Evolutionary conservation across 2,113 vertebrate species (phyloP).

Genomic region (Elaphurus davidianus): DNA sequence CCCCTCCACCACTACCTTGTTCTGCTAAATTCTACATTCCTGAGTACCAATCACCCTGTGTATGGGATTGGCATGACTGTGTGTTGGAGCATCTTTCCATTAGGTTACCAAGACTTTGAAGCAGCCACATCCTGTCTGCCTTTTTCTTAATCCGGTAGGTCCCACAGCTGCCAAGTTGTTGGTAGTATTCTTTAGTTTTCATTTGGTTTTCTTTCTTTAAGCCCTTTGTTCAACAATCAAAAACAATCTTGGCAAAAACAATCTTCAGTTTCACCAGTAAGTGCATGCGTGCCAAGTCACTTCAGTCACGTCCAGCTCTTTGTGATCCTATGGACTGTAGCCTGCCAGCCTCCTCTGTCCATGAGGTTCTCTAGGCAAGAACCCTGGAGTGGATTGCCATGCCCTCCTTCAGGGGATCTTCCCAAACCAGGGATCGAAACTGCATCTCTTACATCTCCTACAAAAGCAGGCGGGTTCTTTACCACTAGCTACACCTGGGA

Average conservation of each 20-base stretch:
- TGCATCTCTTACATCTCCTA: neutral
- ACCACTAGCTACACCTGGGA: neutral
- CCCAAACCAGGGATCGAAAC: neutral
- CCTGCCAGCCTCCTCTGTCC: neutral
- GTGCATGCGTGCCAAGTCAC: neutral
- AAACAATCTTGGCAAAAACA: neutral
- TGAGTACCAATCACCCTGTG: no score
- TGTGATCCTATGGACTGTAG: neutral
- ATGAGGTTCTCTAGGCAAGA: neutral
- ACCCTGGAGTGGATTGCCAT: neutral
- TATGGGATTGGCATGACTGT: neutral
- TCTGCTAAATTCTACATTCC: neutral
- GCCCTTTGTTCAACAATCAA: neutral
- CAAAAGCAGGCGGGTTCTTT: neutral
- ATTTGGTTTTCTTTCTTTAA: conserved; percentile 4
- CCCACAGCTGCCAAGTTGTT: neutral
- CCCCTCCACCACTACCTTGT: accelerated
- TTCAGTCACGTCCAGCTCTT: neutral
- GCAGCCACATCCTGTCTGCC: neutral
- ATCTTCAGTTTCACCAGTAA: conserved; percentile 37
- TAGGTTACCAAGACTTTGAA: neutral
- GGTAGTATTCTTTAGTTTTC: neutral
- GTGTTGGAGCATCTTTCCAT: neutral
- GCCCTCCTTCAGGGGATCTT: neutral
- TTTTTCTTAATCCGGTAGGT: neutral